These are phyloP conservation scores for Orchesellides sinensis DNA, from an alignment of 2,888 invertebrate genomes.

Conservation along the genomic window DNA sequence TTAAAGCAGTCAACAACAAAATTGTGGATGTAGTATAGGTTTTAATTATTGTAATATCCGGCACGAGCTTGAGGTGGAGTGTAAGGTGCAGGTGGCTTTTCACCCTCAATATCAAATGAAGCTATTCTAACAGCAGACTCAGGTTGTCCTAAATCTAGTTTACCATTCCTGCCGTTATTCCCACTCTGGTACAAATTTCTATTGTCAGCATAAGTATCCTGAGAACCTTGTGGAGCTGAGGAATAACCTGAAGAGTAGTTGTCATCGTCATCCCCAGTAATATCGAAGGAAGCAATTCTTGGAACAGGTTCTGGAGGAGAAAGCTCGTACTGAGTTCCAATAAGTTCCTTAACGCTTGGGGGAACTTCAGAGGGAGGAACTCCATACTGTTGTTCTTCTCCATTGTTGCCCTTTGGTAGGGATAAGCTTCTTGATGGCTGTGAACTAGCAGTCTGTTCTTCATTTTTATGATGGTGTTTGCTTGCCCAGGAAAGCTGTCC, in stretches of 20 bases:
- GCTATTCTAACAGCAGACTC: conserved; percentile 61
- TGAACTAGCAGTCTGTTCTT: neutral
- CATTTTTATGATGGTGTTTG: neutral
- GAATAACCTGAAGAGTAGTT: conserved; percentile 8
- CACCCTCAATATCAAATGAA: conserved; percentile 58
- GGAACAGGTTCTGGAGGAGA: conserved; percentile 41
- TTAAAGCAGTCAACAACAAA: too few species aligned
- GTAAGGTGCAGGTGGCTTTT: conserved; percentile 36
- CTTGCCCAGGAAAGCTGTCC: conserved; percentile 38
- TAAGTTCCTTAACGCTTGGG: conserved; percentile 15
- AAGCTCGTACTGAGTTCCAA: conserved; percentile 21
- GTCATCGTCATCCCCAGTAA: conserved; percentile 24
- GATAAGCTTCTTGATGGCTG: conserved; percentile 1
- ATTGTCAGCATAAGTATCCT: conserved; percentile 35
- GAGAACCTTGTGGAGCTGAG: neutral
- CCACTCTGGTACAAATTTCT: conserved; percentile 15
- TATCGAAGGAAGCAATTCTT: conserved; percentile 46
- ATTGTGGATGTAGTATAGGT: too few species aligned
- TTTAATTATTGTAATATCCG: conserved; percentile 8
- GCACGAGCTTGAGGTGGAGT: conserved; percentile 27
- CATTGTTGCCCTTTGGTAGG: neutral
- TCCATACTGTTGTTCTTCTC: conserved; percentile 11
- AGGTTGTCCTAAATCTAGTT: conserved; percentile 40
- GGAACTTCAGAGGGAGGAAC: conserved; percentile 37
- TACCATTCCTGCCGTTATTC: neutral